A percentile compares a stretch with the other conserved stretches of the same genome.
Conservation (phyloP, 2,888 invertebrate species). For the Glyphotaelius pellucidus region DNA sequence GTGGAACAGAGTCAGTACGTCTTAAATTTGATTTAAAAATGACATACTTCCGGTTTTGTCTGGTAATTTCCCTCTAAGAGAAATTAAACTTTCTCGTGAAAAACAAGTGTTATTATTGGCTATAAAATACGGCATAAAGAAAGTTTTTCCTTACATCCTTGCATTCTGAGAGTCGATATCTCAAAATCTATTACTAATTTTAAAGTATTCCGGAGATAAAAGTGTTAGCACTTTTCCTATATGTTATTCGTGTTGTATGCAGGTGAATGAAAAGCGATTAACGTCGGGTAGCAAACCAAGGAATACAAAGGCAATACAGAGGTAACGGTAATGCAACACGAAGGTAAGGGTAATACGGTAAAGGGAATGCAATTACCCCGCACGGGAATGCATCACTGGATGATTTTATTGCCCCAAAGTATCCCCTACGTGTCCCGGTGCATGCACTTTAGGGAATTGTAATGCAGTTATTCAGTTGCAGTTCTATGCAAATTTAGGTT, state of each 20-base stretch:
- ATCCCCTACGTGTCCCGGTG: not conserved
- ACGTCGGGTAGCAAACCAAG: not conserved
- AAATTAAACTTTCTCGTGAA: no score
- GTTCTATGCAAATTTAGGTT: not conserved
- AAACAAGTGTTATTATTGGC: no score
- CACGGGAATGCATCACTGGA: not conserved
- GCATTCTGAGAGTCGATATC: no score
- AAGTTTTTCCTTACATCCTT: no score
- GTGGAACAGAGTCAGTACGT: no score
- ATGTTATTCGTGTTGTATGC: not conserved
- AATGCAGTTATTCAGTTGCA: not conserved
- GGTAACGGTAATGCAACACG: conserved; percentile 2
- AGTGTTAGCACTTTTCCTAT: not conserved
- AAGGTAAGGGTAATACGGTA: not conserved
- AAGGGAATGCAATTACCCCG: not conserved
- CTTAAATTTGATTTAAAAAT: no score
- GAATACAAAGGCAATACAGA: conserved; percentile 2
- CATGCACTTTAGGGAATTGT: not conserved
- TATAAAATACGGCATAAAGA: no score
- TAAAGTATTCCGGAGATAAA: not conserved
- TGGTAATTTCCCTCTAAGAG: no score
- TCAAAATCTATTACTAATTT: not conserved
- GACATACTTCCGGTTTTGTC: no score
- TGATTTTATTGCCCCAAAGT: not conserved
- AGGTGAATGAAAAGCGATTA: conserved; percentile 2